A percentile compares a stretch with the other conserved stretches of the same genome.
Conservation (phyloP, 2,888 invertebrate genomes). For the Mimumesa dahlbomi region DNA sequence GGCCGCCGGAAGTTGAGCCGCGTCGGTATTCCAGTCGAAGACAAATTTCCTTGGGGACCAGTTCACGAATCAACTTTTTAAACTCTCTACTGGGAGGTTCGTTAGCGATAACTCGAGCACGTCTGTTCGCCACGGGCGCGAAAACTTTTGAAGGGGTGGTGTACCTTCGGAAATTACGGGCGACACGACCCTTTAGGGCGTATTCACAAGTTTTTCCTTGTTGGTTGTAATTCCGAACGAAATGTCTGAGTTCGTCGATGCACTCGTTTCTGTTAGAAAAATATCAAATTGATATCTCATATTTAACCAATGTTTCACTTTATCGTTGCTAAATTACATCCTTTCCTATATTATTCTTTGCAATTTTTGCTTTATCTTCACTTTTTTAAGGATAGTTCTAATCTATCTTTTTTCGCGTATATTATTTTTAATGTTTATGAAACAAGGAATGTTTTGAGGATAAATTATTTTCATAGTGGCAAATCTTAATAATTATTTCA, state of each 20-base stretch:
- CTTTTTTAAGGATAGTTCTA: too few species aligned
- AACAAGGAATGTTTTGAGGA: too few species aligned
- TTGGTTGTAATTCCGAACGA: constrained; percentile 33
- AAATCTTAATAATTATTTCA: too few species aligned
- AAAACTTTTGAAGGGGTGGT: constrained; percentile 56
- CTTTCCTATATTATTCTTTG: background rate
- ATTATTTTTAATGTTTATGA: too few species aligned
- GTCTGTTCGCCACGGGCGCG: constrained; percentile 48
- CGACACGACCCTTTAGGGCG: constrained; percentile 43
- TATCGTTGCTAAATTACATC: too few species aligned
- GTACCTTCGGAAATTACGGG: constrained; percentile 52
- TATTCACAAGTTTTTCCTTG: constrained; percentile 46
- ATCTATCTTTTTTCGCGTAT: too few species aligned
- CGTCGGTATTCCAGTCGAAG: constrained; percentile 43
- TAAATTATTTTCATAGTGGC: too few species aligned
- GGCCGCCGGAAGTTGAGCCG: constrained; percentile 24
- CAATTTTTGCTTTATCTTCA: background rate
- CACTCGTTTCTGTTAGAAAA: constrained; percentile 23
- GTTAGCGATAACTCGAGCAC: constrained; percentile 64
- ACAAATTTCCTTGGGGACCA: constrained; percentile 70
- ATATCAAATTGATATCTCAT: constrained; percentile 6
- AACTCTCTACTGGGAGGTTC: constrained; percentile 63
- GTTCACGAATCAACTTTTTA: constrained; percentile 69
- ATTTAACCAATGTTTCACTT: background rate
- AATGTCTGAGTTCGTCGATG: constrained; percentile 12